phyloP scores from a whole-genome alignment of 2,113 vertebrate species.

The Apus apus region DNA sequence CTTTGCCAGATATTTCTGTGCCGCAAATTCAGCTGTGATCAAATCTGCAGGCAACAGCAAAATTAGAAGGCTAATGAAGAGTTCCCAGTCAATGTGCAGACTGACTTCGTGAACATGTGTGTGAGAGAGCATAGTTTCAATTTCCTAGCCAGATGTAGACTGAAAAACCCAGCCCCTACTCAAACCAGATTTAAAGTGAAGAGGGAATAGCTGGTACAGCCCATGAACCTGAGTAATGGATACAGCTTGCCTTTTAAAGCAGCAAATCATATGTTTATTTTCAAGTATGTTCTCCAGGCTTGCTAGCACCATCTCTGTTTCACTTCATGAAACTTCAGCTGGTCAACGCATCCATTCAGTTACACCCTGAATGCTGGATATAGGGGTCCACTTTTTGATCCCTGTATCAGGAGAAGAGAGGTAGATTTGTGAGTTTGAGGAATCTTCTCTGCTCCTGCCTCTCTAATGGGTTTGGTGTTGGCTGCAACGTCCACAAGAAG shows the following conservation, averaged over 20 bases:
- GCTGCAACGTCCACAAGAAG: neutral
- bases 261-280: neutral
- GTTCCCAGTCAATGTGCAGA: neutral
- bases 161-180: neutral
- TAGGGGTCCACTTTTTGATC: neutral
- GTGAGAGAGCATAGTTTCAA: neutral
- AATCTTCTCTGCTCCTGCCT: neutral
- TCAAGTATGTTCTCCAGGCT: neutral
- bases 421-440: neutral
- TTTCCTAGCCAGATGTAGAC: neutral
- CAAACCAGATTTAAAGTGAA: neutral
- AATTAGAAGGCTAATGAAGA: neutral
- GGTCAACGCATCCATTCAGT: neutral
- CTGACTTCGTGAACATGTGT: neutral
- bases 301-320: neutral
- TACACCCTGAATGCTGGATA: neutral
- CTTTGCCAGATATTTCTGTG: slow-evolving; percentile 10
- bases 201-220: neutral
- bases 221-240: accelerated
- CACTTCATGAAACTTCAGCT: neutral
- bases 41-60: slow-evolving; percentile 5
- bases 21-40: neutral
- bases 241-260: neutral
- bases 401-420: neutral
- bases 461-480: neutral